Evolutionary conservation across 2,797 vertebrate genomes (phyloP).

Genomic region (Hephaestus fuliginosus): DNA sequence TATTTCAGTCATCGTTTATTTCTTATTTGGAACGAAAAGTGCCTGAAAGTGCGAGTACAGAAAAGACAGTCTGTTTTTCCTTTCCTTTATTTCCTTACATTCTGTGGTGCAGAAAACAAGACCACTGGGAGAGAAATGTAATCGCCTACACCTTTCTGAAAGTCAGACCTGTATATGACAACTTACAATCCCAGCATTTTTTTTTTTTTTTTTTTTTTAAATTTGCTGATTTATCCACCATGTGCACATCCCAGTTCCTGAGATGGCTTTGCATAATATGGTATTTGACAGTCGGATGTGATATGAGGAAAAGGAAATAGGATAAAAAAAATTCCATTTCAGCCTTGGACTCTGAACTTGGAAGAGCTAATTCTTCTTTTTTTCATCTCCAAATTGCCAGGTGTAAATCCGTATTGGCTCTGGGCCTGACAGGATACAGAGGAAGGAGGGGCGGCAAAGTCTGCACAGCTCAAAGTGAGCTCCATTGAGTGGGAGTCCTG

Average conservation of each 20-base stretch:
- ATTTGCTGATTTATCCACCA: constrained; percentile 77
- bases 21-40: constrained; percentile 32
- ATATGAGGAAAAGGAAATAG: constrained; percentile 75
- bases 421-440: constrained; percentile 70
- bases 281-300: constrained; percentile 75
- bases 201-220: constrained; percentile 15
- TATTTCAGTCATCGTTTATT: constrained; percentile 29
- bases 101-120: constrained; percentile 70
- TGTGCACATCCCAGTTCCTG: constrained; percentile 68
- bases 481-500: constrained; percentile 69
- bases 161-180: constrained; percentile 69
- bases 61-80: constrained; percentile 48
- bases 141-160: constrained; percentile 72
- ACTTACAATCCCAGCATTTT: constrained; percentile 64
- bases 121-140: constrained; percentile 62
- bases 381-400: constrained; percentile 78
- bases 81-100: constrained; percentile 45
- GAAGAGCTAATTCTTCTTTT: constrained; percentile 79
- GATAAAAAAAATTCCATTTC: constrained; percentile 73
- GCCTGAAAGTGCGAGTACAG: constrained; percentile 29
- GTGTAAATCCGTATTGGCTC: constrained; percentile 80
- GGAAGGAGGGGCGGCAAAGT: constrained; percentile 45
- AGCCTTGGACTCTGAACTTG: constrained; percentile 74
- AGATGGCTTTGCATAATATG: constrained; percentile 80
- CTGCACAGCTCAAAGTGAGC: constrained; percentile 69